phyloP scores from a whole-genome alignment of 2,113 vertebrate species.

The Ailurus styani region DNA sequence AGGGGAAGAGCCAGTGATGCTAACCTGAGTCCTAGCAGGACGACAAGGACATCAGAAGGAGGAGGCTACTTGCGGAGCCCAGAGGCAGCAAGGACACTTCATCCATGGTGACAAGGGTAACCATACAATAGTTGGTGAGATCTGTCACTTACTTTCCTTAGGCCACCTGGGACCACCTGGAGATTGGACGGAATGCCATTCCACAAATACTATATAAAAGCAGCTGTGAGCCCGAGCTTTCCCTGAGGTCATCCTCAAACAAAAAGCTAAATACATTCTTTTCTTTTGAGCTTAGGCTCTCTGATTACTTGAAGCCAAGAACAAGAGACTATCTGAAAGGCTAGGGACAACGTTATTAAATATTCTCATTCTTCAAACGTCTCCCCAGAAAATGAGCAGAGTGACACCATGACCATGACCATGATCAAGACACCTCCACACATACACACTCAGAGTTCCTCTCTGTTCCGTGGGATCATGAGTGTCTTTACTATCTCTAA shows the following conservation, averaged over 20 bases:
- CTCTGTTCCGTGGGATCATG: not conserved
- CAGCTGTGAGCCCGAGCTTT: not conserved
- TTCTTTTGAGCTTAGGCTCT: not conserved
- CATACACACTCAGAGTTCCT: not conserved
- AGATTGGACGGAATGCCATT: not conserved
- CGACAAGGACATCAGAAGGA: not conserved
- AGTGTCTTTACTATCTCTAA: not conserved
- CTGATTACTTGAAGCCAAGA: not conserved
- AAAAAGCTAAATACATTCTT: slow-evolving; percentile 32
- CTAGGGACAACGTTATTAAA: not conserved
- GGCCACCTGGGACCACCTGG: not conserved
- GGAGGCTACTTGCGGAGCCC: not conserved
- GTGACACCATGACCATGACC: not conserved
- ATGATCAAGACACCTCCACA: not conserved
- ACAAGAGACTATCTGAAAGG: not conserved
- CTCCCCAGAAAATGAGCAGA: not conserved
- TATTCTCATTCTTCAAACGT: not conserved
- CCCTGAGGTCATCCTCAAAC: not conserved
- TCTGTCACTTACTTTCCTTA: slow-evolving; percentile 16
- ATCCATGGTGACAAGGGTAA: not conserved
- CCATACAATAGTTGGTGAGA: not conserved
- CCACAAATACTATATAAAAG: not conserved
- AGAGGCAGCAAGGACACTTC: not conserved
- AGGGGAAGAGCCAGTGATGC: not conserved
- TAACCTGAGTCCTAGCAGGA: not conserved